Evolutionary conservation across 2,113 vertebrate species (phyloP).

Genomic region (Pantherophis guttatus): DNA sequence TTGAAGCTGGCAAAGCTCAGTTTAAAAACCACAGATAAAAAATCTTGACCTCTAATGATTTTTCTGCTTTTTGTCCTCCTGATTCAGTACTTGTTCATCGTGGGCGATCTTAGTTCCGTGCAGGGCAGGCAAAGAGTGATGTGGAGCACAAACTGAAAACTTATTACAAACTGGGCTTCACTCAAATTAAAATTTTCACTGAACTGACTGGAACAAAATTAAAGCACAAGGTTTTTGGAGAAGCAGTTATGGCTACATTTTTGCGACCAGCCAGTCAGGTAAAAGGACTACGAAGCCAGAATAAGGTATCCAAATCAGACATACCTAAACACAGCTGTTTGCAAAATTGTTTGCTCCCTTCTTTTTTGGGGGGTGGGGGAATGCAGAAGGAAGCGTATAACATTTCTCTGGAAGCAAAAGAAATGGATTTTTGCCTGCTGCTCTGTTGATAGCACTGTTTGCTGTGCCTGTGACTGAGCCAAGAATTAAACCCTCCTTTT

Average conservation of each 20-base stretch:
- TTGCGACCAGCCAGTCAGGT: too few relatives aligned
- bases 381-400: too few relatives aligned
- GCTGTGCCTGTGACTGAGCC: background rate
- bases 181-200: background rate
- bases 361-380: background rate
- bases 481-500: background rate
- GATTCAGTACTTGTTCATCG: background rate
- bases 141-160: background rate
- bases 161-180: background rate
- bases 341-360: background rate
- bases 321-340: background rate
- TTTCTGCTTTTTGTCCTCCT: background rate
- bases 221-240: background rate
- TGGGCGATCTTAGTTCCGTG: background rate
- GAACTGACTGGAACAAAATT: background rate
- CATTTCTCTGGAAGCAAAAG: background rate
- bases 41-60: background rate
- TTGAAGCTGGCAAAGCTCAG: background rate
- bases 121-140: too few relatives aligned
- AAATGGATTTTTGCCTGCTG: background rate
- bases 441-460: accelerated
- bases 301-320: background rate
- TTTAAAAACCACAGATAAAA: background rate
- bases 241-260: background rate
- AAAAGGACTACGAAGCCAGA: accelerated